Base-by-base conservation (phyloP, 2,888 invertebrate species). In the Luffia ferchaultella region DNA sequence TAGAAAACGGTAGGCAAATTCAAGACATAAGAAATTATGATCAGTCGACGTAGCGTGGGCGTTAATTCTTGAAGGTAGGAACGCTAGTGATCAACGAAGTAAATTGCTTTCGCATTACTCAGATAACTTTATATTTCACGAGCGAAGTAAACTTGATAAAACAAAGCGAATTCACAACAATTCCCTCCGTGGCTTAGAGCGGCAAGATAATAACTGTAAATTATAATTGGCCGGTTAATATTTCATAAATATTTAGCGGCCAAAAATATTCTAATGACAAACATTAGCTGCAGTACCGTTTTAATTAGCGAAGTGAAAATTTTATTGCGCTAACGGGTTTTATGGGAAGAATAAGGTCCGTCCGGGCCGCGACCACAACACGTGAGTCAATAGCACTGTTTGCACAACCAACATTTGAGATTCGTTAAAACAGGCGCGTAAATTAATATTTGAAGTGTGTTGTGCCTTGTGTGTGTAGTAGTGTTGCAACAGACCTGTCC, bases 251-350 rank as follows among this genome's bases (percentile, higher is more conserved):
- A 30, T 30, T 30, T 30, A 30, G 30, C 30, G 30, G 3, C 48
- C 16, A 17, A 48, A 48, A 20, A 48, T 48, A 48, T 48, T 48
- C 48, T 48, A 48, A 48, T 42, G 17, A 12, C 49, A 41, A 46
- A 46, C 46, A 46, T 41, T 41, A 48, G n/a, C 40, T 18, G 40
- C 49, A 45, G 50, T 50, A 44, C 54, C 50, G 54, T 60, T 59
- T 60, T 59, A 62, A 58, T 59, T 55, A 60, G 57, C 55, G 54
- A 56, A 58, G 57, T 58, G 49, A 48, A 50, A 20, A 54, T 58
- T 56, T 60, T 58, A 61, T 57, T 52, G 52, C 48, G 45, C 41
- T 61, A 62, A 59, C 60, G 56, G 57, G 56, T 57, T 60, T 47
- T 59, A 56, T 41, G 42, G 42, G 42, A 48, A 42, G 30, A 17